Evolutionary conservation across 2,888 invertebrate species (phyloP).

Genomic region (Ectropis crepuscularia): DNA sequence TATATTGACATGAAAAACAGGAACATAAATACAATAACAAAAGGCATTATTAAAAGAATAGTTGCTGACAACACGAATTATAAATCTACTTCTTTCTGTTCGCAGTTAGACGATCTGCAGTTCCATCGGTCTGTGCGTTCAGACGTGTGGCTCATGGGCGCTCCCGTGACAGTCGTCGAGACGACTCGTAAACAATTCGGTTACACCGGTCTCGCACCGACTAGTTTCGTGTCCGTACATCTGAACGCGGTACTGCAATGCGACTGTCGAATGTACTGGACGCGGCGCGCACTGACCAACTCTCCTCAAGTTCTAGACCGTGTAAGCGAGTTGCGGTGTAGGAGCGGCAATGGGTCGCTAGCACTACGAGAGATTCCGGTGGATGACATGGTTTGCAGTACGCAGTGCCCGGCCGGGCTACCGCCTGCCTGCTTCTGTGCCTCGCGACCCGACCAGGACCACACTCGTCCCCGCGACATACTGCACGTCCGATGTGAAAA

Average conservation of each 20-base stretch:
- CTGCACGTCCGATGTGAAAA: slow-evolving; percentile 32
- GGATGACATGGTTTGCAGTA: slow-evolving; percentile 41
- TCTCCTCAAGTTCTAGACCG: slow-evolving; percentile 1
- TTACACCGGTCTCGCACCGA: too few relatives aligned
- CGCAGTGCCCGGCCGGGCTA: slow-evolving; percentile 25
- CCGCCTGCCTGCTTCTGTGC: slow-evolving; percentile 24
- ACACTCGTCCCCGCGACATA: slow-evolving; percentile 35
- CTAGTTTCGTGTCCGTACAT: too few relatives aligned
- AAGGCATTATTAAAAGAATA: too few relatives aligned
- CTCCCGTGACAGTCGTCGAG: slow-evolving; percentile 13
- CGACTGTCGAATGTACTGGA: slow-evolving; percentile 34
- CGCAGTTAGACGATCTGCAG: slow-evolving; percentile 31
- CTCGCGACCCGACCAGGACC: slow-evolving; percentile 11
- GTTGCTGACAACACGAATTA: not conserved
- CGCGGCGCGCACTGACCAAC: slow-evolving; percentile 20
- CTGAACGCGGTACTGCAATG: slow-evolving; percentile 17
- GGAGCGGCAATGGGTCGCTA: not conserved
- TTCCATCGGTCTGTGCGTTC: slow-evolving; percentile 12
- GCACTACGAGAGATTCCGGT: slow-evolving; percentile 36
- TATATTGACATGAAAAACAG: too few relatives aligned
- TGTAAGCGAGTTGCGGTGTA: slow-evolving; percentile 3
- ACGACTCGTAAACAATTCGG: slow-evolving; percentile 10
- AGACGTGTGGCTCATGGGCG: not conserved
- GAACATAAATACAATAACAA: too few relatives aligned
- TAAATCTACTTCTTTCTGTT: not conserved